Evolutionary conservation across 1,140 invertebrate genomes (phyloP).

Genomic region (Onthophagus taurus): DNA sequence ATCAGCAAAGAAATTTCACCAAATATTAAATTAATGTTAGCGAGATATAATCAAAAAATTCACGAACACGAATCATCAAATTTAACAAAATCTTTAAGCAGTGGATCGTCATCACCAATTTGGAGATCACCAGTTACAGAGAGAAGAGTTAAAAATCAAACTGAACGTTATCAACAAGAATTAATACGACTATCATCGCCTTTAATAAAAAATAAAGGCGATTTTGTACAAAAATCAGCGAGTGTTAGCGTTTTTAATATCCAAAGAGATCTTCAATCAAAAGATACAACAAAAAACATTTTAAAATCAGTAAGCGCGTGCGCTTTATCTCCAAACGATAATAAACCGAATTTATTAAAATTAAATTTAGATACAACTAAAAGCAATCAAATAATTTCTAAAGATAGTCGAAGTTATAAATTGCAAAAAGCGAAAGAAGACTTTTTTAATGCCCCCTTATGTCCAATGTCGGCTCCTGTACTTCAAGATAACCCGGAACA

Average conservation of each 20-base stretch:
- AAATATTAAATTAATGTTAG: slow-evolving; percentile 56
- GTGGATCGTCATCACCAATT: slow-evolving; percentile 46
- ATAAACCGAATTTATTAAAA: neutral
- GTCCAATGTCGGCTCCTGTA: slow-evolving; percentile 3
- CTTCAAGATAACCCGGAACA: slow-evolving; percentile 12
- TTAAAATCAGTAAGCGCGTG: slow-evolving; percentile 37
- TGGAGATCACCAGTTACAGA: slow-evolving; percentile 51
- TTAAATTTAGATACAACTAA: neutral
- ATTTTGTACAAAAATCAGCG: slow-evolving; percentile 48
- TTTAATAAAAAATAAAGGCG: slow-evolving; percentile 19
- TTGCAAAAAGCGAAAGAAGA: slow-evolving; percentile 53
- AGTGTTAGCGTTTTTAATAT: slow-evolving; percentile 40
- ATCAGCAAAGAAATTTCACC: slow-evolving; percentile 49
- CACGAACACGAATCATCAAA: slow-evolving; percentile 27
- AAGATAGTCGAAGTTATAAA: slow-evolving; percentile 38
- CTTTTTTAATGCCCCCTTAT: slow-evolving; percentile 40
- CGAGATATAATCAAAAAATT: slow-evolving; percentile 47
- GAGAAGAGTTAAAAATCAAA: slow-evolving; percentile 45
- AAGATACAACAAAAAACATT: slow-evolving; percentile 19
- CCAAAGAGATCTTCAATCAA: neutral
- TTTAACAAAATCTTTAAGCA: slow-evolving; percentile 42
- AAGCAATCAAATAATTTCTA: neutral
- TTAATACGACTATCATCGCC: slow-evolving; percentile 27
- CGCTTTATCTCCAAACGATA: slow-evolving; percentile 10
- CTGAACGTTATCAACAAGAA: slow-evolving; percentile 46